phyloP scores from a whole-genome alignment of 1,140 invertebrate genomes.

The Babylonia areolata region DNA sequence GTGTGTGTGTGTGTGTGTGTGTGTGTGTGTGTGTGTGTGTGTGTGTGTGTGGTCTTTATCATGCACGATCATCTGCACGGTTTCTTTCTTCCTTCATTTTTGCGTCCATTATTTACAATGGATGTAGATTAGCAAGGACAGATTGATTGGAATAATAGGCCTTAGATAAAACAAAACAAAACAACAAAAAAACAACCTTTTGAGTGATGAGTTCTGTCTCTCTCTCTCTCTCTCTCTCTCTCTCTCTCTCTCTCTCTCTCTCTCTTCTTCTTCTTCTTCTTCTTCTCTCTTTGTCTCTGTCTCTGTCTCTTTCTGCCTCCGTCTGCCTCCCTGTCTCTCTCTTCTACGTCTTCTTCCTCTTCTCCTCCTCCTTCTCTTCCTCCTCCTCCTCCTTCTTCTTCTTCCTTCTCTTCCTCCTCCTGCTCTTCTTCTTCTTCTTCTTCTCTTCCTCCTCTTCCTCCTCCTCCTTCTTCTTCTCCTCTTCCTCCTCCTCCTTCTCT shows the following conservation, averaged over 20 bases:
- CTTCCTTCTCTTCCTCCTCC: background rate
- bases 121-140: too few species aligned
- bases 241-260: constrained; percentile 22
- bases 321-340: constrained; percentile 2
- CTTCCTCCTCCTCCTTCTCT: background rate
- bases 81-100: too few species aligned
- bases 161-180: too few species aligned
- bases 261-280: background rate
- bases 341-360: too few species aligned
- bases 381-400: background rate
- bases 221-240: constrained; percentile 18
- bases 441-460: background rate
- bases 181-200: too few species aligned
- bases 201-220: too few species aligned
- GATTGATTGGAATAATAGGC: too few species aligned
- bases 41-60: too few species aligned
- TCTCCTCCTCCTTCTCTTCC: background rate
- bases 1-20: too few species aligned
- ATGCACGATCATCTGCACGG: too few species aligned
- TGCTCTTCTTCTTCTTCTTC: background rate
- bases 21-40: too few species aligned
- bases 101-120: too few species aligned
- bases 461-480: background rate
- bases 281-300: constrained; percentile 9
- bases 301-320: background rate